Evolutionary conservation across 1,140 invertebrate species (phyloP).

Genomic region (Achatina immaculata): DNA sequence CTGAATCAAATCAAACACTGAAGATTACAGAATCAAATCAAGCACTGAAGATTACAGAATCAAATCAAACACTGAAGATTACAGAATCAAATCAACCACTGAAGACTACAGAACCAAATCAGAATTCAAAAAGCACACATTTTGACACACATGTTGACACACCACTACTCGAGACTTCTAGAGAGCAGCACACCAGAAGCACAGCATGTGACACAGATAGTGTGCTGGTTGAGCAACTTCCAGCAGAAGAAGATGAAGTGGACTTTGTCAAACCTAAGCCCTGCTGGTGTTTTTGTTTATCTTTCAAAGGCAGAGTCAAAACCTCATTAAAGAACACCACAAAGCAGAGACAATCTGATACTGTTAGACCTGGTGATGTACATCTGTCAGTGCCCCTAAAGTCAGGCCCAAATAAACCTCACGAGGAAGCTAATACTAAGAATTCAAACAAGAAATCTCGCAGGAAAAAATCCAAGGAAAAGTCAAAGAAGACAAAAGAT

Average conservation of each 20-base stretch:
- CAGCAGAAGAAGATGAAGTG: conserved; percentile 43
- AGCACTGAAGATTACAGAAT: too few relatives aligned
- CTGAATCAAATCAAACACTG: too few relatives aligned
- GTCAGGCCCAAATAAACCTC: neutral
- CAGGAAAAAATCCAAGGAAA: conserved; percentile 14
- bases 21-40: too few relatives aligned
- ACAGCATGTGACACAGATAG: neutral
- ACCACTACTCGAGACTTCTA: conserved; percentile 29
- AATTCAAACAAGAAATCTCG: conserved; percentile 3
- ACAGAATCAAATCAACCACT: too few relatives aligned
- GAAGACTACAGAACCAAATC: too few relatives aligned
- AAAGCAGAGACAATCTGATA: neutral
- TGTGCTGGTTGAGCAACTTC: neutral
- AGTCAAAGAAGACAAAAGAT: conserved; percentile 15
- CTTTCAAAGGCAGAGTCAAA: conserved; percentile 38
- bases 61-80: too few relatives aligned
- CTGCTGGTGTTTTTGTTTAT: conserved; percentile 59
- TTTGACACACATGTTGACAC: conserved; percentile 42
- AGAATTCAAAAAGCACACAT: too few relatives aligned
- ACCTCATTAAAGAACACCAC: neutral
- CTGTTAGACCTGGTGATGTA: neutral
- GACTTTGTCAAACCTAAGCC: conserved; percentile 40
- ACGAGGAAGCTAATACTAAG: conserved; percentile 2
- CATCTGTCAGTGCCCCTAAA: neutral
- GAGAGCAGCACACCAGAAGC: neutral